Evolutionary conservation across 1,140 invertebrate genomes (phyloP).

Genomic region (Capitella teleta): DNA sequence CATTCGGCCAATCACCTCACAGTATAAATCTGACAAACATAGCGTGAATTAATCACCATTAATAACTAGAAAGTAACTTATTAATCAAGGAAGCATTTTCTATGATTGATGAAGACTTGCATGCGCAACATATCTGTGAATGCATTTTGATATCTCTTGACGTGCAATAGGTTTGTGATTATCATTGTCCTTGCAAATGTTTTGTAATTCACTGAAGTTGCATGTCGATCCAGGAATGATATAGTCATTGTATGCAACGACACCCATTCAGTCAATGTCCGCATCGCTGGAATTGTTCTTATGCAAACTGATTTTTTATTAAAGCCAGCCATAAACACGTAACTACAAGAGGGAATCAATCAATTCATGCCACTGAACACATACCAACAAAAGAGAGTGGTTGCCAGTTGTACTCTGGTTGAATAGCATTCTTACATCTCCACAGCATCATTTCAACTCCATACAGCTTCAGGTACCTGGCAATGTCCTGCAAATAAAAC

Average conservation of each 20-base stretch:
- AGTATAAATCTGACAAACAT: constrained; percentile 8
- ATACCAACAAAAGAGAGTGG: constrained; percentile 6
- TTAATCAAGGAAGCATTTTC: no score
- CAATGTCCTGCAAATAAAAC: constrained; percentile 5
- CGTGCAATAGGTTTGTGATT: no score
- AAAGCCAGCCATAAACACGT: not conserved
- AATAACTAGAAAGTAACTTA: no score
- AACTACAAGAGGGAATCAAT: not conserved
- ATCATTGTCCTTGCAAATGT: no score
- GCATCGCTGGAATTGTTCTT: not conserved
- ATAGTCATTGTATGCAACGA: not conserved
- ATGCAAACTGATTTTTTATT: not conserved
- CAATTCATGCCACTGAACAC: not conserved
- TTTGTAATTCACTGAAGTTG: no score
- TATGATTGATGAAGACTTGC: no score
- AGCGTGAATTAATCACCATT: no score
- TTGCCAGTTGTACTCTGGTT: constrained; percentile 5
- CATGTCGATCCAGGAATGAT: not conserved
- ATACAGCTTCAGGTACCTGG: constrained; percentile 2
- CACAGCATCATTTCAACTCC: constrained; percentile 6
- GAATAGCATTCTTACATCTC: constrained; percentile 10
- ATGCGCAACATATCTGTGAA: no score
- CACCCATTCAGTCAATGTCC: not conserved
- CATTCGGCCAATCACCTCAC: constrained; percentile 10
- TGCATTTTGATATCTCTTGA: no score